A percentile compares a stretch with the other conserved stretches of the same genome.
Evolutionary conservation across 2,113 vertebrate genomes (phyloP).

Genomic region (Tragelaphus buxtoni): DNA sequence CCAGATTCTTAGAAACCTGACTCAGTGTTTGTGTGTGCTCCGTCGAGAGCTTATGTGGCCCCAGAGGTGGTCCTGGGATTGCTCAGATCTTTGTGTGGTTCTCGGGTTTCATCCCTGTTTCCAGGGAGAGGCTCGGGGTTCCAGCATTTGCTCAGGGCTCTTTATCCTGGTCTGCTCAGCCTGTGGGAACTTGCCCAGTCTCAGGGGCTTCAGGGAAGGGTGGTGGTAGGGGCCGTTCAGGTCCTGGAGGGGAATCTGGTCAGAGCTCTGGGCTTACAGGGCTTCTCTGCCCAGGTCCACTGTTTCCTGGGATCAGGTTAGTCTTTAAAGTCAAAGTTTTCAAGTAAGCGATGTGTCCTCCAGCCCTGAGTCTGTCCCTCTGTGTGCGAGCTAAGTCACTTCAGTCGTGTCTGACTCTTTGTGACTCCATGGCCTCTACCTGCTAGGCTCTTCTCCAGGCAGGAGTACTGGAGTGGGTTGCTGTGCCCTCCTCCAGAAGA

Average conservation of each 20-base stretch:
- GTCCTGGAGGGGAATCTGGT: neutral
- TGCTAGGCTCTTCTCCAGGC: neutral
- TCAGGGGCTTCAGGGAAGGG: neutral
- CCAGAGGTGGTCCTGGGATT: constrained; percentile 46
- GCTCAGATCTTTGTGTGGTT: constrained; percentile 17
- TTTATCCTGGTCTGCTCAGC: neutral
- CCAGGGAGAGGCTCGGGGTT: neutral
- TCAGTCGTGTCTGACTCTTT: neutral
- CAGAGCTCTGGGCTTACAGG: neutral
- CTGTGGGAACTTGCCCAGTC: neutral
- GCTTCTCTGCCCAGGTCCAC: neutral
- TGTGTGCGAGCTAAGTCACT: neutral
- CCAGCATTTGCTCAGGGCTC: neutral
- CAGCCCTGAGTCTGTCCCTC: neutral
- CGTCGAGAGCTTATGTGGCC: neutral
- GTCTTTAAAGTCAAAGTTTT: neutral
- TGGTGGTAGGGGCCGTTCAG: fast-evolving
- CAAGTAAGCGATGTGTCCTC: neutral
- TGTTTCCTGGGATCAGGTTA: neutral
- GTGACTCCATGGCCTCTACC: neutral
- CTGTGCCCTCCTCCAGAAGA: neutral
- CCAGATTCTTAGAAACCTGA: constrained; percentile 55
- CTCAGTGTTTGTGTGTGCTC: constrained; percentile 42
- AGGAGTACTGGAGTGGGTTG: neutral
- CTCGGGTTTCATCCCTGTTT: constrained; percentile 34